phyloP scores from a whole-genome alignment of 2,797 vertebrate species.

The Leucoraja ocellata region DNA sequence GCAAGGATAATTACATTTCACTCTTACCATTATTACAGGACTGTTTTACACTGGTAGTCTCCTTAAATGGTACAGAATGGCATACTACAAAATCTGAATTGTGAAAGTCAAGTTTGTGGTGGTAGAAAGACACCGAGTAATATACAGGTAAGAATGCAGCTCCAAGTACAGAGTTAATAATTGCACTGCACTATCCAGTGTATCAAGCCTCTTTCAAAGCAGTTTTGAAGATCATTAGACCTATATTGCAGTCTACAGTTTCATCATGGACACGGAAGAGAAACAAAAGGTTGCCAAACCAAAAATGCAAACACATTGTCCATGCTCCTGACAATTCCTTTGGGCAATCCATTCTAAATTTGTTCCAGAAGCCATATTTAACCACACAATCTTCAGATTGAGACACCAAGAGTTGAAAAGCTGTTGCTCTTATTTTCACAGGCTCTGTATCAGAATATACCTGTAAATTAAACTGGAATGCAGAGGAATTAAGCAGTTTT shows the following conservation, averaged over 20 bases:
- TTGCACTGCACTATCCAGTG: not conserved
- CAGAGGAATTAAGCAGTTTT: slow-evolving; percentile 26
- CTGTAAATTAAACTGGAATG: slow-evolving; percentile 35
- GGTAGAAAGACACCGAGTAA: too few relatives aligned
- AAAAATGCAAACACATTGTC: not conserved
- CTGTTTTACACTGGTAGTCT: not conserved
- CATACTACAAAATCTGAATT: not conserved
- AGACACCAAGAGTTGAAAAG: slow-evolving; percentile 22
- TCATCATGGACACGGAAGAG: not conserved
- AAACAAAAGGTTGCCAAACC: not conserved
- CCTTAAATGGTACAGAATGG: not conserved
- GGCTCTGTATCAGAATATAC: slow-evolving; percentile 33
- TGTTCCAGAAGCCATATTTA: slow-evolving; percentile 11
- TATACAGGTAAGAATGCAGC: not conserved
- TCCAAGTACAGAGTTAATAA: not conserved
- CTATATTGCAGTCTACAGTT: not conserved
- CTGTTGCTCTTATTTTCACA: slow-evolving; percentile 8
- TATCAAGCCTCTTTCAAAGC: not conserved
- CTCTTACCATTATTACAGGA: not conserved
- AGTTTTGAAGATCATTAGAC: not conserved
- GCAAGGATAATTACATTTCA: not conserved
- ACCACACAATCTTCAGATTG: slow-evolving; percentile 9
- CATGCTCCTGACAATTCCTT: not conserved
- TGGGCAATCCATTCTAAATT: slow-evolving; percentile 15
- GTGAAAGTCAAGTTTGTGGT: not conserved